Base-by-base conservation (phyloP, 1,140 invertebrate genomes). In the Argopecten irradians region DNA sequence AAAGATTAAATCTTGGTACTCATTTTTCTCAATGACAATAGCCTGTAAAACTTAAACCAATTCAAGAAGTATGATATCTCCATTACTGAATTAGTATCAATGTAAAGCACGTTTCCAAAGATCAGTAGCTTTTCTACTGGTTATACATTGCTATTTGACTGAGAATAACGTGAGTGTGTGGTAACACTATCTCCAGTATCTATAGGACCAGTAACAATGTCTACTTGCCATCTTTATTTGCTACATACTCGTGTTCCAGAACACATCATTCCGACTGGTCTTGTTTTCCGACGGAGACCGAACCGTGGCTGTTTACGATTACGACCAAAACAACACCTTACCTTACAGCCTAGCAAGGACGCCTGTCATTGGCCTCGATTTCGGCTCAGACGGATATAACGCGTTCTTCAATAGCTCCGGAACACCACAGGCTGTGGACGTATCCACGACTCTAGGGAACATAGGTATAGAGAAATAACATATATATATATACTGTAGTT, bases 251-350 rank as follows among this genome's bases (percentile, higher is more conserved):
- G 34, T 82, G 1, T 43, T 87, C 0, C 41, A 87, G 87, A 87
- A 87, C 28, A 84, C 83, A 84, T 34, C 82, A 8, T 87, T 87
- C 82, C 82, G 84, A 35, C 35, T 46, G 7, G 34, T 84, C 34
- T 0, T 87, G n/a, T n/a, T 87, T 1, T n/a, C 87, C 34, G 87
- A 87, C 84, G 87, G 87, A 36, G 87, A 87, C 33, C 83, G 83
- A 22, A 55, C 87, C 5, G 46, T 34, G 13, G n/a, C 35, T 14
- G 46, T 83, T 1, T 87, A 83, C 41, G 82, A 84, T 11, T 87
- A 87, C 41, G 84, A 46, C 35, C 34, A 82, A n/a, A 87, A 34
- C n/a, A 71, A 71, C 8, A 14, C 82, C 13, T 32, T 87, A 34
- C 41, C 41, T 9, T 46, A 41, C 32, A 82, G 84, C 35, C 39